Conservation (phyloP, 2,113 vertebrate genomes). For the Nycticebus coucang region DNA sequence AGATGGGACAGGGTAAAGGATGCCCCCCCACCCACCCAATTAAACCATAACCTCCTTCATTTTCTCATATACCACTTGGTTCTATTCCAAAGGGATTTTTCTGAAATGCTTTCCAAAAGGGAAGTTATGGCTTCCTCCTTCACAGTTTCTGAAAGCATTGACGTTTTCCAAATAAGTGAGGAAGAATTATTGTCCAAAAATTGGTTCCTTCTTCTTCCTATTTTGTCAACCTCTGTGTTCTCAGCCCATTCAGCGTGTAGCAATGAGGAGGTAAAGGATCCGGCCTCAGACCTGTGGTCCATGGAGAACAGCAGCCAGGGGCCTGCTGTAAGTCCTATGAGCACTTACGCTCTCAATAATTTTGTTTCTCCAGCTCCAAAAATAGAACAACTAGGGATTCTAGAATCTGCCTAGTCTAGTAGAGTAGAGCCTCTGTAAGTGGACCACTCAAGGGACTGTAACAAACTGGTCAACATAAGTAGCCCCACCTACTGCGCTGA, state of each 20-base stretch:
- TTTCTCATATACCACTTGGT: not conserved
- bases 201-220: not conserved
- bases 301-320: not conserved
- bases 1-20: not conserved
- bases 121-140: not conserved
- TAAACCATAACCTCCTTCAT: not conserved
- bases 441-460: too few species aligned
- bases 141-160: not conserved
- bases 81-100: not conserved
- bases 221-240: not conserved
- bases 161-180: not conserved
- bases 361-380: not conserved
- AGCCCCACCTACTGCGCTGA: too few species aligned
- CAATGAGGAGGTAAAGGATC: not conserved
- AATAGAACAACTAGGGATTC: not conserved
- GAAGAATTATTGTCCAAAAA: not conserved
- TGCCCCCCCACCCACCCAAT: fast-evolving
- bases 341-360: too few species aligned
- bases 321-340: not conserved
- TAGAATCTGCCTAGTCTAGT: not conserved
- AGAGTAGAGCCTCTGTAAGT: too few species aligned
- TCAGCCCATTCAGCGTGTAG: not conserved
- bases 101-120: not conserved
- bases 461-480: too few species aligned
- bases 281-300: not conserved